These are phyloP conservation scores for Stylophora pistillata DNA, from an alignment of 64 coral and sea anemone species.

Conservation along the genomic window DNA sequence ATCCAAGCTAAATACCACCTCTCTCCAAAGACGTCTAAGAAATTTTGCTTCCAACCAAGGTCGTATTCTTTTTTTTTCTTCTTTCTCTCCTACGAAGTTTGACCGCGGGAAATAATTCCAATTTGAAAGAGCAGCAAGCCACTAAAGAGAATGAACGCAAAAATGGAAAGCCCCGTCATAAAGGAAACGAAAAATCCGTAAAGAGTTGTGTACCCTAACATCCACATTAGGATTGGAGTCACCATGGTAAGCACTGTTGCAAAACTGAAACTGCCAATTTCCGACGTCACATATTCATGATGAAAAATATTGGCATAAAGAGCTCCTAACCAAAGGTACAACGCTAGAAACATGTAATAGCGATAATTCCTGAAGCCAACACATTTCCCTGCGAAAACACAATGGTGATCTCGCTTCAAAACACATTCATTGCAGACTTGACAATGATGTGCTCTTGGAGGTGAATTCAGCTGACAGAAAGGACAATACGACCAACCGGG, in stretches of 20 bases:
- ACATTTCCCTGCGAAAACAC: slow-evolving; percentile 92
- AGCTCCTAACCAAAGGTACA: slow-evolving; percentile 95
- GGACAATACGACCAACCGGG: slow-evolving; percentile 96
- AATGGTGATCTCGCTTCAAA: slow-evolving; percentile 92
- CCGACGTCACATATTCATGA: slow-evolving; percentile 74
- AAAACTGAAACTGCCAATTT: slow-evolving; percentile 68
- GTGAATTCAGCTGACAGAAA: slow-evolving; percentile 88
- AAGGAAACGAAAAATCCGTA: slow-evolving; percentile 87
- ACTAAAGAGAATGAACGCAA: slow-evolving; percentile 78
- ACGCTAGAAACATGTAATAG: slow-evolving; percentile 84
- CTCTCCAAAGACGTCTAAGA: slow-evolving; percentile 71
- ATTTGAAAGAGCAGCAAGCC: slow-evolving; percentile 81
- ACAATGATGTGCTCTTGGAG: slow-evolving; percentile 88
- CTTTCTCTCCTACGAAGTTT: slow-evolving; percentile 91
- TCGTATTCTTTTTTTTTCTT: slow-evolving; percentile 81
- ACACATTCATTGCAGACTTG: slow-evolving; percentile 91
- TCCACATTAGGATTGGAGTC: slow-evolving; percentile 72
- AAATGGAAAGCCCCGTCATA: slow-evolving; percentile 75
- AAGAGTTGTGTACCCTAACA: slow-evolving; percentile 66
- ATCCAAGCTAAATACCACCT: slow-evolving; percentile 85
- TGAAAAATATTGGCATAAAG: slow-evolving; percentile 88
- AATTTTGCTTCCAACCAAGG: slow-evolving; percentile 78
- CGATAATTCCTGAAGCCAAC: slow-evolving; percentile 93
- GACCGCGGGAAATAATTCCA: slow-evolving; percentile 81
- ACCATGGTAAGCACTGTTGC: slow-evolving; percentile 85